Conservation (phyloP, 1,140 invertebrate species). For the Campoletis sonorensis region DNA sequence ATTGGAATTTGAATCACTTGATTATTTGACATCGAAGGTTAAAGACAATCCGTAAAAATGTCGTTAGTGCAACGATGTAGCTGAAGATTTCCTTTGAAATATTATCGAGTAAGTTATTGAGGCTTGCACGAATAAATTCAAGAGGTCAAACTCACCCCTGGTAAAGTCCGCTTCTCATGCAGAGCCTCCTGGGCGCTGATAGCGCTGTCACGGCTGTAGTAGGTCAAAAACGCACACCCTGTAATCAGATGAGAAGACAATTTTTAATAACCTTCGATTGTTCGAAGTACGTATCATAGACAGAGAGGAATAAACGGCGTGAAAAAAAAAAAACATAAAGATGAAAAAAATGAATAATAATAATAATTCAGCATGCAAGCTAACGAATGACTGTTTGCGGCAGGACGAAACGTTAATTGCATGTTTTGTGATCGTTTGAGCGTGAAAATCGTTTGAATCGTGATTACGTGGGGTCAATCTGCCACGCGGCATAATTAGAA, state of each 20-base stretch:
- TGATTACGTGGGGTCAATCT: constrained; percentile 55
- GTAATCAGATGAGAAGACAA: constrained; percentile 76
- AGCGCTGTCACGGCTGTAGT: constrained; percentile 95
- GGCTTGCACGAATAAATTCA: not conserved
- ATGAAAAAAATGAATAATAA: too few species aligned
- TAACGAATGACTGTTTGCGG: not conserved
- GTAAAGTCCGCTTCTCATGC: constrained; percentile 97
- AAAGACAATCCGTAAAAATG: too few species aligned
- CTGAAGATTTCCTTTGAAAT: not conserved
- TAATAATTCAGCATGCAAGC: not conserved
- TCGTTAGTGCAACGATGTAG: too few species aligned
- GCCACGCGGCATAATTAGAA: constrained; percentile 10
- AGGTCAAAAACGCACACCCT: constrained; percentile 98
- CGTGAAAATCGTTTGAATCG: constrained; percentile 44
- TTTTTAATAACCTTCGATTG: constrained; percentile 19
- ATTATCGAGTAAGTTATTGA: not conserved
- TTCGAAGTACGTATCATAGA: not conserved
- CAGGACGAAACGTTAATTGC: constrained; percentile 37
- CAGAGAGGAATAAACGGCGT: not conserved
- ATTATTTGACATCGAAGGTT: too few species aligned
- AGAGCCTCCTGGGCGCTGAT: constrained; percentile 93
- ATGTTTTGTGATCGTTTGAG: constrained; percentile 33
- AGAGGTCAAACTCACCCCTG: constrained; percentile 91
- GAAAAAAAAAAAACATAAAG: not conserved
- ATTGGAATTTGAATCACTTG: too few species aligned